A percentile compares a stretch with the other conserved stretches of the same genome.
phyloP scores from a whole-genome alignment of 1,140 invertebrate genomes.

The Pararge aegeria region DNA sequence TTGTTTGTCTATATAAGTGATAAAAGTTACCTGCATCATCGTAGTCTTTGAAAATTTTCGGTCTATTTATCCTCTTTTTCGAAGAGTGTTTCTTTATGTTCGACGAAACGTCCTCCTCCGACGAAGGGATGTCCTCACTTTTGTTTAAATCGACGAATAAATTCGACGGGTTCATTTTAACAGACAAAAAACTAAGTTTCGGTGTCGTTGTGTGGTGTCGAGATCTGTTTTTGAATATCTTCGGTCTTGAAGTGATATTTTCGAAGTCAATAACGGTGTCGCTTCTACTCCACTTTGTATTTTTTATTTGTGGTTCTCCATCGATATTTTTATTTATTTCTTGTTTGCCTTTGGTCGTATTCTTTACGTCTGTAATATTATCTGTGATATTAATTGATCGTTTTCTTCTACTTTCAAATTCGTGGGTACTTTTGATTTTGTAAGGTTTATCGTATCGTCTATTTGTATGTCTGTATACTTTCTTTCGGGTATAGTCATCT shows the following conservation, averaged over 20 bases:
- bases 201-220: background rate
- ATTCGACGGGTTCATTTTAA: conserved; percentile 22
- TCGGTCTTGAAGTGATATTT: background rate
- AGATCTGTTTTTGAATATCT: background rate
- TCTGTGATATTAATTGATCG: conserved; percentile 43
- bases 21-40: background rate
- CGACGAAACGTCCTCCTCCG: conserved; percentile 40
- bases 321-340: background rate
- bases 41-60: conserved; percentile 21
- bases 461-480: conserved; percentile 8
- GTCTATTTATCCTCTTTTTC: conserved; percentile 20
- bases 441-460: conserved; percentile 8
- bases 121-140: conserved; percentile 25
- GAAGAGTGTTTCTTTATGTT: conserved; percentile 34
- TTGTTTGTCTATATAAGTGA: too few species aligned
- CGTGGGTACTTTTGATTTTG: conserved; percentile 29
- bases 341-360: background rate
- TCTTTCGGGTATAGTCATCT: conserved; percentile 30
- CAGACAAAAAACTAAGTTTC: conserved; percentile 27
- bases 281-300: background rate
- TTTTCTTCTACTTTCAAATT: conserved; percentile 35
- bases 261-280: background rate
- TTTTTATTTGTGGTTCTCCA: background rate
- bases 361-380: conserved; percentile 29
- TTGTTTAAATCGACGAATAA: conserved; percentile 13